These are phyloP conservation scores for Diorhabda carinulata DNA, from an alignment of 1,140 invertebrate species.

Conservation along the genomic window DNA sequence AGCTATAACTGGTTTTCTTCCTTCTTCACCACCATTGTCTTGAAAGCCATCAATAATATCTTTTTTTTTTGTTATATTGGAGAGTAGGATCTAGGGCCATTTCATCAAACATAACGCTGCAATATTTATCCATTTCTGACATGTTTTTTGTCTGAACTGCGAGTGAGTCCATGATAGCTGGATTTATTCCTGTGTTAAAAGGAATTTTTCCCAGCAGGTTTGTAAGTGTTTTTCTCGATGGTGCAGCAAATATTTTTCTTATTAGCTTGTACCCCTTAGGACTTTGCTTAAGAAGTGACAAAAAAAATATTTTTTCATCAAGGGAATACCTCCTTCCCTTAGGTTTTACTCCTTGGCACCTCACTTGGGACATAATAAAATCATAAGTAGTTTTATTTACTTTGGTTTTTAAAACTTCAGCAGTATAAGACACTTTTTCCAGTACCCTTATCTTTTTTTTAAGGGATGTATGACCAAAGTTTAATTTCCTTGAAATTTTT, in stretches of 20 bases:
- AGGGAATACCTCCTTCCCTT: constrained; percentile 29
- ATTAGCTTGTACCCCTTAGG: constrained; percentile 34
- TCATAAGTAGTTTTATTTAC: constrained; percentile 21
- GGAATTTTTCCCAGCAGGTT: constrained; percentile 31
- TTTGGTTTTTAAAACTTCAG: not conserved
- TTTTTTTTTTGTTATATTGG: not conserved
- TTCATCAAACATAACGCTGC: constrained; percentile 30
- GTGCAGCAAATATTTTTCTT: constrained; percentile 28
- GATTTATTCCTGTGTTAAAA: constrained; percentile 37
- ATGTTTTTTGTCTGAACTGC: constrained; percentile 16
- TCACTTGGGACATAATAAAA: constrained; percentile 26
- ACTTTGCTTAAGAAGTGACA: constrained; percentile 36
- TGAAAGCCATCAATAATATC: constrained; percentile 18
- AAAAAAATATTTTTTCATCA: constrained; percentile 34
- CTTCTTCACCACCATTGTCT: constrained; percentile 12
- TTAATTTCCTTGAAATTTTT: not conserved
- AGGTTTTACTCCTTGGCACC: constrained; percentile 12
- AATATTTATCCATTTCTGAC: constrained; percentile 13
- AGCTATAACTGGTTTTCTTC: constrained; percentile 12
- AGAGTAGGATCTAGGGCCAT: constrained; percentile 19
- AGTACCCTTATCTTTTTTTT: not conserved
- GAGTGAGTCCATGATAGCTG: constrained; percentile 20
- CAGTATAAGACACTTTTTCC: not conserved
- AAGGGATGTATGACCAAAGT: not conserved
- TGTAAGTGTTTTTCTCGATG: constrained; percentile 27